These are phyloP conservation scores for Macrophya alboannulata DNA, from an alignment of 2,888 invertebrate species.

Conservation along the genomic window DNA sequence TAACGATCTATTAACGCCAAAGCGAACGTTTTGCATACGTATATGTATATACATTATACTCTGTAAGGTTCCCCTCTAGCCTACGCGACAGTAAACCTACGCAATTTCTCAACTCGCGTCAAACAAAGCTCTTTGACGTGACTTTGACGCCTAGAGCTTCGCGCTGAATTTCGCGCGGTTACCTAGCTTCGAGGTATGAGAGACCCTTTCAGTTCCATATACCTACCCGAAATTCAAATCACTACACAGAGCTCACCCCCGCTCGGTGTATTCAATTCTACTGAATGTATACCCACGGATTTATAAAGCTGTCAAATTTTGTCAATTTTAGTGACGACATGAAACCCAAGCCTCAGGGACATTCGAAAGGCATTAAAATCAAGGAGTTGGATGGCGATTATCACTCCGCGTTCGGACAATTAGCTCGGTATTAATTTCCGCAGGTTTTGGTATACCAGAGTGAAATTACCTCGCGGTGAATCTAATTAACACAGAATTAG, in stretches of 20 bases:
- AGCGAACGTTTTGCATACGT: constrained; percentile 31
- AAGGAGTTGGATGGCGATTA: background rate
- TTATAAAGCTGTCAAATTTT: background rate
- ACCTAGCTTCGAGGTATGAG: background rate
- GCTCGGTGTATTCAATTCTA: background rate
- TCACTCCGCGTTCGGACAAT: background rate
- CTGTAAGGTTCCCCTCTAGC: background rate
- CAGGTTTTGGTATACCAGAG: constrained; percentile 14
- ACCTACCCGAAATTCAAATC: background rate
- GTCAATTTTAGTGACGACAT: background rate
- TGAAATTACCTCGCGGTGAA: constrained; percentile 23
- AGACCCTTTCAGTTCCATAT: background rate
- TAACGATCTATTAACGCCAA: constrained; percentile 47
- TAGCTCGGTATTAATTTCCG: background rate
- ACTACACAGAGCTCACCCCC: background rate
- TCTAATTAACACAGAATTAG: constrained; percentile 27
- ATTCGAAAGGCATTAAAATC: background rate
- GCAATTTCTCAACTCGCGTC: constrained; percentile 48
- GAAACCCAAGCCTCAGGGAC: too few relatives aligned
- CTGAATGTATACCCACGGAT: background rate
- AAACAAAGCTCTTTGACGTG: constrained; percentile 54
- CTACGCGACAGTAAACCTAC: constrained; percentile 33
- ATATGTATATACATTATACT: background rate
- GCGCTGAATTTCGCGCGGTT: constrained; percentile 34
- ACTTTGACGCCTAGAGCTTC: constrained; percentile 20